These are phyloP conservation scores for Psammodynastes pulverulentus DNA, from an alignment of 2,113 vertebrate species.

Conservation along the genomic window DNA sequence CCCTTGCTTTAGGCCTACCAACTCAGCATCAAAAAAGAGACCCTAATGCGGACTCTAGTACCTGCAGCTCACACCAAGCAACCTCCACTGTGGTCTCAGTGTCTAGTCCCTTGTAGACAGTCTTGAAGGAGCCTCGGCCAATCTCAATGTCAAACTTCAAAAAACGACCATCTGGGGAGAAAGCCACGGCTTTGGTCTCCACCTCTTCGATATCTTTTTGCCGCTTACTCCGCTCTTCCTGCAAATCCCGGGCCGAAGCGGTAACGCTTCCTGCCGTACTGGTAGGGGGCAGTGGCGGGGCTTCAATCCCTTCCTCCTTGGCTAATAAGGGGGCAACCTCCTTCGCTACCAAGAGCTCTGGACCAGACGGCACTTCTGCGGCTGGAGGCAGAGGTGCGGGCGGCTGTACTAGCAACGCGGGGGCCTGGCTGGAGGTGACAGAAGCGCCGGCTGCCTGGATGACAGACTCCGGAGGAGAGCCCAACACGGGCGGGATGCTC, in stretches of 20 bases:
- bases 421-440: conserved; percentile 8
- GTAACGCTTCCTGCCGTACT: conserved; percentile 65
- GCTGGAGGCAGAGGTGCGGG: conserved; percentile 35
- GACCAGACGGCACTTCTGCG: conserved; percentile 34
- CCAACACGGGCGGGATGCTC: conserved; percentile 41
- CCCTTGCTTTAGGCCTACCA: background rate
- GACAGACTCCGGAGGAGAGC: conserved; percentile 50
- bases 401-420: conserved; percentile 27
- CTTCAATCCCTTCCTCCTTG: conserved; percentile 43
- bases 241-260: conserved; percentile 67
- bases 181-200: conserved; percentile 96
- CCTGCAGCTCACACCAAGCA: conserved; percentile 98
- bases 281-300: conserved; percentile 23
- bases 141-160: conserved; percentile 98
- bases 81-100: conserved; percentile 98
- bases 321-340: background rate
- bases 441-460: conserved; percentile 33
- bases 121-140: conserved; percentile 96
- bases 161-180: conserved; percentile 93
- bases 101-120: conserved; percentile 96
- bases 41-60: conserved; percentile 59
- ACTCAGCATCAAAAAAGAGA: background rate
- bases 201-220: conserved; percentile 94
- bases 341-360: conserved; percentile 34
- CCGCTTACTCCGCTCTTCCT: conserved; percentile 74